A percentile compares a stretch with the other conserved stretches of the same genome.
phyloP scores from a whole-genome alignment of 2,113 vertebrate genomes.

The Argyrosomus japonicus region DNA sequence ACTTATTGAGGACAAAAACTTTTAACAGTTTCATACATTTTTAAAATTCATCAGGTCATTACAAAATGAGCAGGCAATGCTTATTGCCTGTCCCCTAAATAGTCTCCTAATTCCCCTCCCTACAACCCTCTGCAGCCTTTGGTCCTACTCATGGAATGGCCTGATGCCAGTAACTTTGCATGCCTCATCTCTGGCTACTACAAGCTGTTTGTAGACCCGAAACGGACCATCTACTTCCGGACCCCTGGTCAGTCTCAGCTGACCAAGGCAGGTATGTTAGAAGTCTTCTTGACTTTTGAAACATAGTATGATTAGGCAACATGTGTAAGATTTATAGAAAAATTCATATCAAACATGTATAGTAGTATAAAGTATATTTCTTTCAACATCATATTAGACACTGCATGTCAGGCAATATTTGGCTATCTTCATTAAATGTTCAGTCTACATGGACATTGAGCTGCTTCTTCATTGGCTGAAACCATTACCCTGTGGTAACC shows the following conservation, averaged over 20 bases:
- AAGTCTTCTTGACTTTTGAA: conserved; percentile 44
- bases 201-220: conserved; percentile 96
- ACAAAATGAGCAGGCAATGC: conserved; percentile 56
- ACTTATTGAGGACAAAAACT: neutral
- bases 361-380: conserved; percentile 6
- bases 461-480: conserved; percentile 68
- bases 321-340: conserved; percentile 1
- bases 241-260: conserved; percentile 91
- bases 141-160: conserved; percentile 98
- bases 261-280: conserved; percentile 98
- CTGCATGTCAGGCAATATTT: conserved; percentile 53
- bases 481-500: conserved; percentile 68
- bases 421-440: conserved; percentile 42
- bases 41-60: conserved; percentile 24
- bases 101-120: conserved; percentile 59
- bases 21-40: conserved; percentile 6
- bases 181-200: conserved; percentile 98
- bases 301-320: conserved; percentile 8
- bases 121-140: conserved; percentile 86
- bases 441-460: conserved; percentile 61
- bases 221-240: conserved; percentile 93
- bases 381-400: conserved; percentile 36
- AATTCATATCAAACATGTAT: conserved; percentile 6
- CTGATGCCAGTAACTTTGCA: conserved; percentile 97
- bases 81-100: conserved; percentile 66